These are phyloP conservation scores for Hirundo rustica DNA, from an alignment of 2,797 vertebrate genomes.

Conservation along the genomic window DNA sequence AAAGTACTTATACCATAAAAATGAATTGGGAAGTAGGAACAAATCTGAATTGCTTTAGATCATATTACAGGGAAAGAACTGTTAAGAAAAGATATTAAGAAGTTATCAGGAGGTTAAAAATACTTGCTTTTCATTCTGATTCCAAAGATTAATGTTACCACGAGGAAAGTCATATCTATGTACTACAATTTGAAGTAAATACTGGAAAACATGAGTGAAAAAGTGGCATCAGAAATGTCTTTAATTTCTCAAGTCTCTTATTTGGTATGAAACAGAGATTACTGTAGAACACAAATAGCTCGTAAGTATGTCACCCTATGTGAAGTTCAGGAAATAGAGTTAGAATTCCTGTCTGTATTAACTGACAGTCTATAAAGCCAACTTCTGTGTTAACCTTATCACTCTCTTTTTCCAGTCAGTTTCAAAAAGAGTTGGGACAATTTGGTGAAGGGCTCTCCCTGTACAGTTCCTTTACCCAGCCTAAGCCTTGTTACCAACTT, in stretches of 20 bases:
- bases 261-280: background rate
- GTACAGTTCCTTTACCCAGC: background rate
- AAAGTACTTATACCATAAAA: background rate
- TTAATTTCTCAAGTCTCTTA: background rate
- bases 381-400: background rate
- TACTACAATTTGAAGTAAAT: background rate
- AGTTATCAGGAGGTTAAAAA: background rate
- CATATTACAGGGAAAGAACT: background rate
- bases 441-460: background rate
- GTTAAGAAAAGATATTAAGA: background rate
- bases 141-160: background rate
- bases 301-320: background rate
- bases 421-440: background rate
- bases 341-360: background rate
- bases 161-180: background rate
- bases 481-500: background rate
- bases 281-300: background rate
- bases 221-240: background rate
- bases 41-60: background rate
- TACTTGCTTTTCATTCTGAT: background rate
- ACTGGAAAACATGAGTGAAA: background rate
- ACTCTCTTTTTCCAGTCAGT: background rate
- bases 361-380: background rate
- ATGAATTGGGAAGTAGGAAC: background rate
- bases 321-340: background rate